Evolutionary conservation across 2,797 vertebrate genomes (phyloP), one percentile per base, ranked within the genome.

Genomic region (Malurus leucopterus): DNA sequence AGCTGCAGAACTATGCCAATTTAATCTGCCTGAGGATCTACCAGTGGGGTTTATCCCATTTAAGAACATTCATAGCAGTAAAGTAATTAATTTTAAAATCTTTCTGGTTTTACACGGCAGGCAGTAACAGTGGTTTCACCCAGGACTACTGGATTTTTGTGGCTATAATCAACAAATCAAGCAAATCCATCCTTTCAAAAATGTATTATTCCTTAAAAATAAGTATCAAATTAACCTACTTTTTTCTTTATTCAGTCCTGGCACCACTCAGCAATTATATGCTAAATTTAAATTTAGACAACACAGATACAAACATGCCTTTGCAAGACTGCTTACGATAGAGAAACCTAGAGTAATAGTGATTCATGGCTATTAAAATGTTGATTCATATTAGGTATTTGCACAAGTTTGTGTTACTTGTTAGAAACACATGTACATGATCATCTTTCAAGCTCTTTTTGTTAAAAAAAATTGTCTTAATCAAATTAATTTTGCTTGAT

Each of bases 21-120:
- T 86, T 70, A 90, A 67, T 57, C 29, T 76, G 89, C 29, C 7
- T 69, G 73, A 89, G 65, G 65, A 93, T 77, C 32, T 68, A 62
- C 19, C 17, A 36, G 29, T 59, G 16, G 22, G 6, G 11, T 75
- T 77, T 83, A 55, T 38, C 63, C 71, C 38, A 34, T 44, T 72
- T 78, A 75, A 77, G 20, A 74, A 71, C 46, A 83, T 29, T 64
- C 50, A 65, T 9, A 41, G 20, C 11, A 71, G 32, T 61, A 64
- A 87, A 89, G 27, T 40, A 74, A 85, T 74, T 69, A 58, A 81
- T 71, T 90, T 85, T 61, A 36, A 74, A 89, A 89, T 80, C 19
- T 91, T 91, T 30, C 49, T 81, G 19, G 26, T 46, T 83, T 78
- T 93, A 82, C 49, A 67, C 0, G 0, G 23, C 57, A 71, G 41